A percentile compares a stretch with the other conserved stretches of the same genome.
Conservation (phyloP, 2,113 vertebrate genomes). For the Plestiodon gilberti region DNA sequence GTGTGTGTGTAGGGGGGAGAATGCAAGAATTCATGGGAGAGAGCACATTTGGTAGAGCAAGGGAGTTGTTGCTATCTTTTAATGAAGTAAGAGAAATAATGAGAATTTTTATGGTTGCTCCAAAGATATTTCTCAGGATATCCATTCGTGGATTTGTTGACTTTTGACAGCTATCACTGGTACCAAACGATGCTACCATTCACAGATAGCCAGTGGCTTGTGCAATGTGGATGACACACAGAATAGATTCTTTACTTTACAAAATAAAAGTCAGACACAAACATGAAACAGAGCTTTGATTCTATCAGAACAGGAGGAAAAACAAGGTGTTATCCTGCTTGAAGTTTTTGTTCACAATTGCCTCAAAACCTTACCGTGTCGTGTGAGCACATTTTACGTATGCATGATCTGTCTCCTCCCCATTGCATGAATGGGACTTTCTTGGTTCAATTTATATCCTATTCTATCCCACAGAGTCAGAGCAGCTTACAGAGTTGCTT, state of each 20-base stretch:
- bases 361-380: neutral
- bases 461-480: too few species aligned
- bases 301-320: neutral
- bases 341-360: neutral
- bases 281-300: neutral
- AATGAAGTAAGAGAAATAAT: neutral
- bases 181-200: neutral
- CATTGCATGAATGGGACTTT: neutral
- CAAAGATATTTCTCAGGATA: constrained; percentile 1
- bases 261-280: neutral
- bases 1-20: too few species aligned
- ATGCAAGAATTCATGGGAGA: constrained; percentile 26
- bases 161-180: neutral
- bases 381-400: neutral
- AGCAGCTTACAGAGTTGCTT: too few species aligned
- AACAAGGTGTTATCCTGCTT: neutral
- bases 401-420: neutral
- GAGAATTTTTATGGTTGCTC: neutral
- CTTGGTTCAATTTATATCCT: too few species aligned
- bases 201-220: neutral
- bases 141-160: neutral
- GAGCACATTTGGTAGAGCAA: neutral
- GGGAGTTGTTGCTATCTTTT: neutral
- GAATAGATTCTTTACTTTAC: neutral
- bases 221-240: neutral